Percentiles rank a stretch among this genome's conserved stretches.
These are phyloP conservation scores for Tinamus guttatus DNA, from an alignment of 2,113 vertebrate genomes.

Conservation along the genomic window DNA sequence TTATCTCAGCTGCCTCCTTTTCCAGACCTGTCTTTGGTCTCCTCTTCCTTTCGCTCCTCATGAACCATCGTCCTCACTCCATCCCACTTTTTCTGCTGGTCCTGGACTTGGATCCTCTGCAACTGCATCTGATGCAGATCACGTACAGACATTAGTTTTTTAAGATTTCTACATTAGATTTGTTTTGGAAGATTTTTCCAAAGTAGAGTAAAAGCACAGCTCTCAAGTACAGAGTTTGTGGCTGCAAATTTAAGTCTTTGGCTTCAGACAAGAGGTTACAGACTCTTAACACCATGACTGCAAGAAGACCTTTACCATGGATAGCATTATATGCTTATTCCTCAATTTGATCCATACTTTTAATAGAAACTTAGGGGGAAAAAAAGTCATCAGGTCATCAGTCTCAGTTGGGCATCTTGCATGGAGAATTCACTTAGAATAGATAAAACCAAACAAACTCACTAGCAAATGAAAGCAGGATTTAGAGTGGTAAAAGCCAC, in stretches of 20 bases:
- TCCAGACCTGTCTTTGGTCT: neutral
- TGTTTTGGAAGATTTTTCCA: neutral
- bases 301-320: neutral
- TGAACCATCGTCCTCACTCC: accelerated
- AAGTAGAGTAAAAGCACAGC: neutral
- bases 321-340: neutral
- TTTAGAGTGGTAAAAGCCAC: neutral
- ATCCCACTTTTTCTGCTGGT: neutral
- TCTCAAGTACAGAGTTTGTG: neutral
- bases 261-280: neutral
- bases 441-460: neutral
- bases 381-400: neutral
- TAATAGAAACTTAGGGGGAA: neutral
- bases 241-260: neutral
- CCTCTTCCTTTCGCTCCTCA: neutral
- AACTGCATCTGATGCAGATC: neutral
- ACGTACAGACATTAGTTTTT: neutral
- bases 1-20: neutral
- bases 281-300: neutral
- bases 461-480: neutral
- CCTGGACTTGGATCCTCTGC: neutral
- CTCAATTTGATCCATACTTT: neutral
- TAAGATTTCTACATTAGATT: neutral
- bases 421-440: neutral
- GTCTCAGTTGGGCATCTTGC: neutral